Evolutionary conservation across 2,888 invertebrate species (phyloP).

Genomic region (Sceliomorpha sp.): DNA sequence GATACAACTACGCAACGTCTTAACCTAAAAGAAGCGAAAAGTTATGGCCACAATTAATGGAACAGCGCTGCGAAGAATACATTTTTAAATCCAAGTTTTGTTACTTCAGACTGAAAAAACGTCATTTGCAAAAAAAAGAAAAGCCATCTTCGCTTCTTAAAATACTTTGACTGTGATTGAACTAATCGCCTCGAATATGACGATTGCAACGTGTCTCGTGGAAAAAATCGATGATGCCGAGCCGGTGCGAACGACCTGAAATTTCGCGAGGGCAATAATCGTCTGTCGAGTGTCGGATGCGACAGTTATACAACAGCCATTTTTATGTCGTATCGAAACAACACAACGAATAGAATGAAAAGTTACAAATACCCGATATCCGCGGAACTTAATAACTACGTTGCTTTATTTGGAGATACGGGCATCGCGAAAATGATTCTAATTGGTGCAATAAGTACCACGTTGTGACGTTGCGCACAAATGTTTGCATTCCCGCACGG

Average conservation of each 20-base stretch:
- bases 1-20: too few species aligned
- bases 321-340: slow-evolving; percentile 15
- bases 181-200: slow-evolving; percentile 10
- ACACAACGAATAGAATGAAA: slow-evolving; percentile 5
- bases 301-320: slow-evolving; percentile 6
- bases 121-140: too few species aligned
- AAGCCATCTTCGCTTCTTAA: too few species aligned
- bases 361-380: slow-evolving; percentile 7
- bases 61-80: too few species aligned
- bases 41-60: too few species aligned
- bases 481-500: slow-evolving; percentile 1
- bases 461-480: not conserved
- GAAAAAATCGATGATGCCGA: slow-evolving; percentile 16
- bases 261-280: slow-evolving; percentile 31
- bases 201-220: slow-evolving; percentile 5
- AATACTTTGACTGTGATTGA: slow-evolving; percentile 8
- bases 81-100: too few species aligned
- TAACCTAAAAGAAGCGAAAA: too few species aligned
- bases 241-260: slow-evolving; percentile 9
- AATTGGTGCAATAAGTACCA: slow-evolving; percentile 9
- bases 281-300: slow-evolving; percentile 16
- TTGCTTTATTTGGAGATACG: slow-evolving; percentile 15
- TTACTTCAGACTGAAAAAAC: too few species aligned
- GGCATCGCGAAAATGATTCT: slow-evolving; percentile 11
- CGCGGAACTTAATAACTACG: slow-evolving; percentile 9